Percentiles rank a stretch among this genome's conserved stretches.
Conservation (phyloP, 2,797 vertebrate species). For the Phoeniculus purpureus region DNA sequence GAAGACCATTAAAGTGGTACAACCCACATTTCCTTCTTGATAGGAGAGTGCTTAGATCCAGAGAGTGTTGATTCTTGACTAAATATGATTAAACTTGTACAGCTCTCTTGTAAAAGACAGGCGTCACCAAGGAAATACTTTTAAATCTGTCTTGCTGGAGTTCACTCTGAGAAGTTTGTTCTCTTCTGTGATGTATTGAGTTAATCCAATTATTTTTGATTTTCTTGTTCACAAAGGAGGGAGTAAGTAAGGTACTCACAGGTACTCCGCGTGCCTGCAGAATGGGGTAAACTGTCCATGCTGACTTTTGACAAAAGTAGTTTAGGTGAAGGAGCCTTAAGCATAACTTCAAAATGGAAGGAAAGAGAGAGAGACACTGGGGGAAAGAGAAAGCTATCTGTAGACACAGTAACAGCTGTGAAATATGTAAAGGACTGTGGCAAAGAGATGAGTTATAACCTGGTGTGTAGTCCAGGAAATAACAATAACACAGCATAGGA, state of each 20-base stretch:
- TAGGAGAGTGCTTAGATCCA: background rate
- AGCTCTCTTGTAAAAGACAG: background rate
- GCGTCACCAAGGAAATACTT: background rate
- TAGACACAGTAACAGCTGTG: background rate
- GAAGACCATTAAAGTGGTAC: background rate
- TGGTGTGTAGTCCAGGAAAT: background rate
- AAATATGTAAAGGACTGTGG: background rate
- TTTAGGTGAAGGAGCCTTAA: background rate
- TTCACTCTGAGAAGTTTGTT: background rate
- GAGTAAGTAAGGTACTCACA: rapidly evolving
- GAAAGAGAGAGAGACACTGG: background rate
- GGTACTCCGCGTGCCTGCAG: background rate
- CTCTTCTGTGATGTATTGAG: background rate
- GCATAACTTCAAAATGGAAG: background rate
- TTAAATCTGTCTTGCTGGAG: background rate
- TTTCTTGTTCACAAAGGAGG: background rate
- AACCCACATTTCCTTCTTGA: background rate
- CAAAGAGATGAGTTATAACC: background rate
- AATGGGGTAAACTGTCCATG: background rate
- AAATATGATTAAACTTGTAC: background rate
- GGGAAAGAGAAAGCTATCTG: background rate
- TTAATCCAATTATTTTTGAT: background rate
- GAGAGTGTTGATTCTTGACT: background rate
- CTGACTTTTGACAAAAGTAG: background rate
- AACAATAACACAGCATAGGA: background rate